Percentiles rank a stretch among this genome's conserved stretches.
Conservation (phyloP, 2,797 vertebrate genomes). For the Lithobates sylvaticus region DNA sequence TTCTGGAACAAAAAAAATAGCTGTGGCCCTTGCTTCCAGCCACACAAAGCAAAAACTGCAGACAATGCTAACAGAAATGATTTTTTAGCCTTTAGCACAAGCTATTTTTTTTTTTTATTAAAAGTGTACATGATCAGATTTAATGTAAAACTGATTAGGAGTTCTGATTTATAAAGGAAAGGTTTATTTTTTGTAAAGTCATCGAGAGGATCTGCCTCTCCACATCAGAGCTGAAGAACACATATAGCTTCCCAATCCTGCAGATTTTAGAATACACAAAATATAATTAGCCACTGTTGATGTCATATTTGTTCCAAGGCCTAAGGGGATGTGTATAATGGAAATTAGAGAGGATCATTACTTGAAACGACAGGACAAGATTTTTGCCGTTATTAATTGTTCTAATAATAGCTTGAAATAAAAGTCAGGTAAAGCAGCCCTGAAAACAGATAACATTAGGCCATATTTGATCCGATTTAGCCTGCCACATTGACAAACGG, state of each 20-base stretch:
- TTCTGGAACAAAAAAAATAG: too few species aligned
- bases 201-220: not conserved
- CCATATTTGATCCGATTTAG: conserved; percentile 60
- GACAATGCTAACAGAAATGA: too few species aligned
- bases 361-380: conserved; percentile 64
- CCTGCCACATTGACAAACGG: conserved; percentile 62
- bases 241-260: not conserved
- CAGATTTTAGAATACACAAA: conserved; percentile 59
- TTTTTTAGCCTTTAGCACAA: too few species aligned
- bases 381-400: conserved; percentile 65
- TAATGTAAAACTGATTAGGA: too few species aligned
- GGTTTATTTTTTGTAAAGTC: not conserved
- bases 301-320: conserved; percentile 65
- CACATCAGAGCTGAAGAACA: not conserved
- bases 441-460: conserved; percentile 60
- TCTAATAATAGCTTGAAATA: conserved; percentile 65
- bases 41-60: too few species aligned
- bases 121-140: too few species aligned
- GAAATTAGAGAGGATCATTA: conserved; percentile 64
- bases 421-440: conserved; percentile 59
- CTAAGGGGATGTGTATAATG: conserved; percentile 65
- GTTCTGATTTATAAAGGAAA: not conserved
- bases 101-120: too few species aligned
- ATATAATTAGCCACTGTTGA: conserved; percentile 66
- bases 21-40: too few species aligned